phyloP scores from a whole-genome alignment of 2,113 vertebrate genomes.

The Anseranas semipalmata region DNA sequence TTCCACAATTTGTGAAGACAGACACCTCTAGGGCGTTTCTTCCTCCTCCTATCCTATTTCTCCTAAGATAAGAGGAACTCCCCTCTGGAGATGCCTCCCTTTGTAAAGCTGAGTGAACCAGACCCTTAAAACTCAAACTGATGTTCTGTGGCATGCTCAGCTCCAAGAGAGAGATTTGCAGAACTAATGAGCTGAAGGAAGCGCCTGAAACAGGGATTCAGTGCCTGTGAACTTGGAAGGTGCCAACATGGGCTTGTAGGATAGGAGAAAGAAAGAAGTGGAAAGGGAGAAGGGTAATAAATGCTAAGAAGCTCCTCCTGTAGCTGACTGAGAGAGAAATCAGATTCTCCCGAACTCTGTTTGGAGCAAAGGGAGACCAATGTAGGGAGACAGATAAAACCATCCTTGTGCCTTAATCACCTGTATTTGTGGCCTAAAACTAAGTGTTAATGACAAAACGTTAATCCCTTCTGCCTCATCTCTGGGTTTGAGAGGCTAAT shows the following conservation, averaged over 20 bases:
- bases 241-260: not conserved
- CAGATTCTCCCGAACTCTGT: not conserved
- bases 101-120: not conserved
- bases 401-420: not conserved
- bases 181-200: not conserved
- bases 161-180: not conserved
- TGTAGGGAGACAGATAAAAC: not conserved
- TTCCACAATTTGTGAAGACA: not conserved
- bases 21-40: not conserved
- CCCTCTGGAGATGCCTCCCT: not conserved
- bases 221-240: not conserved
- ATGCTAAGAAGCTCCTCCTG: not conserved
- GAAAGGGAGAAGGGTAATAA: not conserved
- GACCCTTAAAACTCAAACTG: not conserved
- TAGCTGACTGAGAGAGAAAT: not conserved
- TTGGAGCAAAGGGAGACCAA: not conserved
- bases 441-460: too few relatives aligned
- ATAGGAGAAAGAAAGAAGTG: not conserved
- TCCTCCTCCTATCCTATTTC: not conserved
- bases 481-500: not conserved
- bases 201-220: not conserved
- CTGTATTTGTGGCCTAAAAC: not conserved
- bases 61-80: not conserved
- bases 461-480: not conserved
- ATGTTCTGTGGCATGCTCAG: not conserved